A percentile compares a stretch with the other conserved stretches of the same genome.
Conservation (phyloP, 1,140 invertebrate genomes). For the Drosophila ambigua region DNA sequence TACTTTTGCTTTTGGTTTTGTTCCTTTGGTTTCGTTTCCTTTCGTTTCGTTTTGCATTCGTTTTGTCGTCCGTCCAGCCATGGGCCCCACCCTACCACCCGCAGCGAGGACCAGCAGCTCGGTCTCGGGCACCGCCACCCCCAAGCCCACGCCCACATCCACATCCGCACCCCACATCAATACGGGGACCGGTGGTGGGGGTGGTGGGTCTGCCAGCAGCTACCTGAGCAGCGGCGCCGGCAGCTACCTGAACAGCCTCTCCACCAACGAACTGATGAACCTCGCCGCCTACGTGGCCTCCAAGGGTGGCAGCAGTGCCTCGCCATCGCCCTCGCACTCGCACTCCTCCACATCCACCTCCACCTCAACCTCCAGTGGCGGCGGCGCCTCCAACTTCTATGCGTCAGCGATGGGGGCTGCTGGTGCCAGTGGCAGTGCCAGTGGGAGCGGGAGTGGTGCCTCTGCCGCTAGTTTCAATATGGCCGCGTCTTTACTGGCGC, state of each 20-base stretch:
- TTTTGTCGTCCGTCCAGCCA: background rate
- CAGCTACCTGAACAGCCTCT: slow-evolving; percentile 70
- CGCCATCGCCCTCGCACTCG: slow-evolving; percentile 21
- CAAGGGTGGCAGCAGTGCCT: slow-evolving; percentile 56
- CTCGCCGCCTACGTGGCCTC: slow-evolving; percentile 75
- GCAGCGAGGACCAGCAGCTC: slow-evolving; percentile 40
- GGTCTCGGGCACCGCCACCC: slow-evolving; percentile 13
- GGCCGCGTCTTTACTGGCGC: slow-evolving; percentile 89
- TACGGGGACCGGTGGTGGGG: slow-evolving; percentile 20
- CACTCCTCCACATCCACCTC: slow-evolving; percentile 30
- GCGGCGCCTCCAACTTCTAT: slow-evolving; percentile 13
- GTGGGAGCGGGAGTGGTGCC: slow-evolving; percentile 29
- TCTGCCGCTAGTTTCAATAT: slow-evolving; percentile 80
- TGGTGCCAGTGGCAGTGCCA: slow-evolving; percentile 13
- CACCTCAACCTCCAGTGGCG: slow-evolving; percentile 3
- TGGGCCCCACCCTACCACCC: slow-evolving; percentile 2
- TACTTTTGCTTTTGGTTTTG: background rate
- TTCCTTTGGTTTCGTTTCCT: background rate
- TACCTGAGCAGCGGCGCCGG: slow-evolving; percentile 60
- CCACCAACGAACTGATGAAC: slow-evolving; percentile 77
- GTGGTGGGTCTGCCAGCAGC: slow-evolving; percentile 49
- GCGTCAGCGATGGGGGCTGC: background rate
- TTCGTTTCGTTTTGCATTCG: slow-evolving; percentile 8
- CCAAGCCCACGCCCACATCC: slow-evolving; percentile 6
- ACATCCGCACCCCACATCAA: too few species aligned